Base-by-base conservation (phyloP, 2,888 invertebrate genomes). In the Dyspetes luteomarginatus region DNA sequence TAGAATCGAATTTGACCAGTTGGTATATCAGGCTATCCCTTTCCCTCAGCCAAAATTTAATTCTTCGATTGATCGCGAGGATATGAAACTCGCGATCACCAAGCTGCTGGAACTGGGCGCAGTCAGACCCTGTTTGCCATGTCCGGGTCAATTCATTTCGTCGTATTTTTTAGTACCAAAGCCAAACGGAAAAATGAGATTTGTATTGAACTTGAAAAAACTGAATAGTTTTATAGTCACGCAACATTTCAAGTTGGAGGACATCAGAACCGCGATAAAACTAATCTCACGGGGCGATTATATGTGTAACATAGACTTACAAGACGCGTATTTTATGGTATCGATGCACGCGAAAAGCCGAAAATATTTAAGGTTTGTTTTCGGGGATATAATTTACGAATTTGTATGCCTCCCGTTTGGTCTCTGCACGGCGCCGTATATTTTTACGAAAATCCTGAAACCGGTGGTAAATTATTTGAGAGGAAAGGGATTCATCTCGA, bases 201-300 rank as follows among this genome's bases (percentile, higher is more conserved):
- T 83, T 15, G 83, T 84, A 17, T 26, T 85, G 7, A 85, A 84
- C 26, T 48, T 82, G 4, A 83, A 83, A 52, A 71, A 78, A 5
- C 56, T 85, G 1, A 85, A 83, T 55, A 67, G 64, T 7, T 84
- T 83, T 68, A 48, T 80, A 4, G 12, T 45, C 5, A 62, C 71
- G 2, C 52, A 79, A 15, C 83, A 85, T 79, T 85, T 85, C 58
- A 81, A 82, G 65, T 26, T 85, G 48, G 82, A 83, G 60, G 71
- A 83, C 48, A 24, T 36, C 4, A 60, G 58, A 30, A 79, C 77
- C 3, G 82, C 72, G 19, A 55, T 58, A 30, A 72, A 58, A 41
- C 26, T 82, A 17, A 30, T 83, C 5, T 26, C 28, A 7, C 55
- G 41, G 1, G 48, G 52, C 36, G 73, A 74, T 71, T 80, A 50